Conservation (phyloP, 2,797 vertebrate species). For the Momotus momota region DNA sequence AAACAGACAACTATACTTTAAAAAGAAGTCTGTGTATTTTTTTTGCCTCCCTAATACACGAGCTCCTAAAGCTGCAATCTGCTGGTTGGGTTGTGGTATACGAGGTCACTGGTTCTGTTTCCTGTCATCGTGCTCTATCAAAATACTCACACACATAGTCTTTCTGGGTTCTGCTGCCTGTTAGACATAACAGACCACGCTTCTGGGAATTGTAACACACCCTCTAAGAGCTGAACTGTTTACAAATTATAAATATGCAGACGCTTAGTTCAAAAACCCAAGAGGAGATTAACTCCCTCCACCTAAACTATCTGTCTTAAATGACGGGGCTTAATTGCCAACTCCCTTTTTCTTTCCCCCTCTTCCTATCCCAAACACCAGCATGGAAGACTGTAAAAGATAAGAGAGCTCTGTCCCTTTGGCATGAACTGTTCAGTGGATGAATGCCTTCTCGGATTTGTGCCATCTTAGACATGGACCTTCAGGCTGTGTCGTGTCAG, state of each 20-base stretch:
- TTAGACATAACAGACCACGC: conserved; percentile 87
- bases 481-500: conserved; percentile 57
- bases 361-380: conserved; percentile 49
- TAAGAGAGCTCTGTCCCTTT: conserved; percentile 74
- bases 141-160: conserved; percentile 34
- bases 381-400: conserved; percentile 69
- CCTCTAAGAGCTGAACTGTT: conserved; percentile 80
- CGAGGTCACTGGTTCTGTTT: conserved; percentile 42
- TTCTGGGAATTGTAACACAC: conserved; percentile 89
- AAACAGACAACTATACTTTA: conserved; percentile 41
- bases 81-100: conserved; percentile 17
- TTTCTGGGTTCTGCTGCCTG: conserved; percentile 78
- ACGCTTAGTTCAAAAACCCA: conserved; percentile 72
- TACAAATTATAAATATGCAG: conserved; percentile 86
- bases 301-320: conserved; percentile 84
- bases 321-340: conserved; percentile 84
- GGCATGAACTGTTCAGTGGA: conserved; percentile 51
- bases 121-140: conserved; percentile 34
- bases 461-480: conserved; percentile 49
- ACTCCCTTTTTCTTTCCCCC: neutral
- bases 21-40: conserved; percentile 46
- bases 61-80: neutral
- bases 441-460: conserved; percentile 58
- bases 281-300: conserved; percentile 80
- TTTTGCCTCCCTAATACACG: neutral